Conservation (phyloP, 92 coral and sea anemone genomes). For the Phymanthus crucifer region DNA sequence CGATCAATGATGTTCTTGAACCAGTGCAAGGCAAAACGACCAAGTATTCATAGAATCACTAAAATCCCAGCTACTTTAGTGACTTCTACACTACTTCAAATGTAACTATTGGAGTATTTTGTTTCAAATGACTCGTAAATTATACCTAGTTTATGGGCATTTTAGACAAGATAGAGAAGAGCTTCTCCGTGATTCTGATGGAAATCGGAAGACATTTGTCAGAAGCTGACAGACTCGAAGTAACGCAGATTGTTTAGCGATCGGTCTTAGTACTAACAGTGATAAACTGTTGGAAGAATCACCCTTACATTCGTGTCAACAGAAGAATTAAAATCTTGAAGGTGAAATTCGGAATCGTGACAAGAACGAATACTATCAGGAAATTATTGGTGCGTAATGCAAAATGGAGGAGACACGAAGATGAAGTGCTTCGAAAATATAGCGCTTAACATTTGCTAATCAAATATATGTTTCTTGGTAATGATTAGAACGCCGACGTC, state of each 20-base stretch:
- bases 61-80: not conserved
- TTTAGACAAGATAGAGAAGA: not conserved
- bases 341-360: not conserved
- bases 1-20: not conserved
- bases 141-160: not conserved
- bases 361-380: not conserved
- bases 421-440: too few species aligned
- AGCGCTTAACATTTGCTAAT: too few species aligned
- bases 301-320: not conserved
- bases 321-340: not conserved
- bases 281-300: not conserved
- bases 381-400: not conserved
- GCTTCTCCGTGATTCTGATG: not conserved
- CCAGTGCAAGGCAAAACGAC: not conserved
- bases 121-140: not conserved
- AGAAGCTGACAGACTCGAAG: not conserved
- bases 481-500: too few species aligned
- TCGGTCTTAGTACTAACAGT: not conserved
- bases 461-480: too few species aligned
- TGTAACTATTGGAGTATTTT: not conserved
- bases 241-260: not conserved
- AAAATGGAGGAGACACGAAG: not conserved
- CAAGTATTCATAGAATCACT: not conserved
- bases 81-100: not conserved
- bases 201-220: conserved; percentile 22